phyloP scores from a whole-genome alignment of 2,113 vertebrate species.

The Pogona vitticeps region DNA sequence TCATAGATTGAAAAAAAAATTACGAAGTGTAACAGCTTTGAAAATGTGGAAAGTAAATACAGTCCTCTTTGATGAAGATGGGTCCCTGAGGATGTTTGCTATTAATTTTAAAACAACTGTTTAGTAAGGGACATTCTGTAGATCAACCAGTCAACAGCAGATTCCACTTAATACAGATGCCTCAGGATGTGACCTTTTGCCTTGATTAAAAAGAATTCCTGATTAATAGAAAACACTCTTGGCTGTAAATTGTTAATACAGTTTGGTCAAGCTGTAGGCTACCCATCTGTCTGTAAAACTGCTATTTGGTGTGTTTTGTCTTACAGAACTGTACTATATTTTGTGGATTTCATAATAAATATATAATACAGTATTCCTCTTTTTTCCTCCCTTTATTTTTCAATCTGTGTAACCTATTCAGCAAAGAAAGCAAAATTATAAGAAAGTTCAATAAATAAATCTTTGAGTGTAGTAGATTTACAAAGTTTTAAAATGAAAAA shows the following conservation, averaged over 20 bases:
- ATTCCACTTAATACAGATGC: background rate
- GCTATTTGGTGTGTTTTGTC: conserved; percentile 55
- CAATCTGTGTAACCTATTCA: background rate
- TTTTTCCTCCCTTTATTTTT: background rate
- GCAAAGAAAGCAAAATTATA: conserved; percentile 19
- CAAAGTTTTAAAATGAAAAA: conserved; percentile 55
- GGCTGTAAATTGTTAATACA: conserved; percentile 49
- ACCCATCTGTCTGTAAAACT: conserved; percentile 45
- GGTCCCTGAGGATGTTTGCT: background rate
- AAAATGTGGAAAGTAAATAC: background rate
- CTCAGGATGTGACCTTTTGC: background rate
- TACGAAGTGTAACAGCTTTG: background rate
- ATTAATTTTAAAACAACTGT: background rate
- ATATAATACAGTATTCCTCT: conserved; percentile 4
- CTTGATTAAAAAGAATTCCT: background rate
- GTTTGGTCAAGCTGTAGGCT: conserved; percentile 28
- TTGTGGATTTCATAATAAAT: conserved; percentile 52
- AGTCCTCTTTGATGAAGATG: background rate
- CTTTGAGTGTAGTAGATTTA: conserved; percentile 41
- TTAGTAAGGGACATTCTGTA: background rate
- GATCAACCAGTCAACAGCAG: conserved; percentile 14
- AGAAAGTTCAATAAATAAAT: background rate
- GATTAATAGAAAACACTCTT: background rate
- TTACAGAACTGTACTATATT: conserved; percentile 45
- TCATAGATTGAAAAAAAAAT: background rate